Conservation (phyloP, 2,888 invertebrate species). For the Drosophila tanythrix region DNA sequence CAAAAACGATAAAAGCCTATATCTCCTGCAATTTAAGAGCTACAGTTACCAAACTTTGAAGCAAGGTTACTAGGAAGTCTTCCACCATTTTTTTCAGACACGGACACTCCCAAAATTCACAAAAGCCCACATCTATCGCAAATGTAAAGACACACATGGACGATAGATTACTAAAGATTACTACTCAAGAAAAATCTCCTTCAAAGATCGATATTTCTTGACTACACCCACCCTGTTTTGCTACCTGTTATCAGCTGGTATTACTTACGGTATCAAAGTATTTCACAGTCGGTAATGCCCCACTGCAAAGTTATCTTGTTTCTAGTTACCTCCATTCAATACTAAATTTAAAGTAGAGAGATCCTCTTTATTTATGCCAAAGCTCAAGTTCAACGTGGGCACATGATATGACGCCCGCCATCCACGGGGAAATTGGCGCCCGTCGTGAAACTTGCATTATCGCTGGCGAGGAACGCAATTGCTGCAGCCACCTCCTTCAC, state of each 20-base stretch:
- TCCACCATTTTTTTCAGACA: no score
- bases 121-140: background rate
- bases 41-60: no score
- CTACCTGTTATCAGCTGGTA: background rate
- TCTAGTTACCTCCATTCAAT: background rate
- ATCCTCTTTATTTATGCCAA: background rate
- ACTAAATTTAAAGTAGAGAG: background rate
- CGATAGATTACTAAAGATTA: no score
- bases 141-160: background rate
- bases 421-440: slow-evolving; percentile 96
- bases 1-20: no score
- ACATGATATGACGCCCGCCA: slow-evolving; percentile 97
- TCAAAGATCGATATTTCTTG: background rate
- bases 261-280: background rate
- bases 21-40: no score
- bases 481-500: slow-evolving; percentile 94
- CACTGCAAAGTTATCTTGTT: background rate
- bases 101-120: background rate
- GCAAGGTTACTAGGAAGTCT: no score
- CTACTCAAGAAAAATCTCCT: no score
- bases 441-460: slow-evolving; percentile 94
- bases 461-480: slow-evolving; percentile 96
- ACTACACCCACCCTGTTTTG: background rate
- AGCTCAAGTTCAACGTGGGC: slow-evolving; percentile 89
- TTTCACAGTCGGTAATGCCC: no score